phyloP scores from a whole-genome alignment of 2,113 vertebrate species.

The Hippocampus comes region DNA sequence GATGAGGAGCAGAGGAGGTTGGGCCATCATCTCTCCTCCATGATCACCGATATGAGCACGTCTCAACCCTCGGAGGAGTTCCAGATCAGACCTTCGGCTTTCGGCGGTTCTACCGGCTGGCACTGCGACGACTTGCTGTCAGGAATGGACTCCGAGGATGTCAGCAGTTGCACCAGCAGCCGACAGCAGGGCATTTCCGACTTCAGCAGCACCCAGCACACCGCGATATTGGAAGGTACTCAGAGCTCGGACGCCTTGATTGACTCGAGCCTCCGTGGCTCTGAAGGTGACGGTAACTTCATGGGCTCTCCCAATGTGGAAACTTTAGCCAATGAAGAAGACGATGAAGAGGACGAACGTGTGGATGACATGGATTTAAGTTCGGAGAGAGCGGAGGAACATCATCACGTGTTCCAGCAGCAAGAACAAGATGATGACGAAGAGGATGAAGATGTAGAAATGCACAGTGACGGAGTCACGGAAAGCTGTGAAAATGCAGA shows the following conservation, averaged over 20 bases:
- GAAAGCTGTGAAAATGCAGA: slow-evolving; percentile 66
- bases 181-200: slow-evolving; percentile 58
- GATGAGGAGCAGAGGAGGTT: slow-evolving; percentile 64
- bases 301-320: slow-evolving; percentile 74
- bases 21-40: slow-evolving; percentile 54
- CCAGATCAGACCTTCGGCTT: slow-evolving; percentile 46
- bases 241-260: slow-evolving; percentile 66
- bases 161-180: slow-evolving; percentile 65
- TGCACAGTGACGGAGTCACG: slow-evolving; percentile 69
- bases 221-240: slow-evolving; percentile 59
- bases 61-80: slow-evolving; percentile 64
- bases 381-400: slow-evolving; percentile 63
- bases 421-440: slow-evolving; percentile 60
- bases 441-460: slow-evolving; percentile 75
- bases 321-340: slow-evolving; percentile 70
- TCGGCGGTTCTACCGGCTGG: slow-evolving; percentile 49
- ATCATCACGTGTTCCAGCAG: slow-evolving; percentile 51
- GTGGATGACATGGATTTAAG: slow-evolving; percentile 71
- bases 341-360: slow-evolving; percentile 63
- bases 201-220: slow-evolving; percentile 66
- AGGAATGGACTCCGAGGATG: slow-evolving; percentile 64
- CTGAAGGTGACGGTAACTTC: slow-evolving; percentile 64
- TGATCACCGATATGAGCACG: slow-evolving; percentile 51
- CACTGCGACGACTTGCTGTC: slow-evolving; percentile 59
- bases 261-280: slow-evolving; percentile 64